A percentile compares a stretch with the other conserved stretches of the same genome.
Conservation (phyloP, 2,888 invertebrate genomes). For the Deilephila porcellus region DNA sequence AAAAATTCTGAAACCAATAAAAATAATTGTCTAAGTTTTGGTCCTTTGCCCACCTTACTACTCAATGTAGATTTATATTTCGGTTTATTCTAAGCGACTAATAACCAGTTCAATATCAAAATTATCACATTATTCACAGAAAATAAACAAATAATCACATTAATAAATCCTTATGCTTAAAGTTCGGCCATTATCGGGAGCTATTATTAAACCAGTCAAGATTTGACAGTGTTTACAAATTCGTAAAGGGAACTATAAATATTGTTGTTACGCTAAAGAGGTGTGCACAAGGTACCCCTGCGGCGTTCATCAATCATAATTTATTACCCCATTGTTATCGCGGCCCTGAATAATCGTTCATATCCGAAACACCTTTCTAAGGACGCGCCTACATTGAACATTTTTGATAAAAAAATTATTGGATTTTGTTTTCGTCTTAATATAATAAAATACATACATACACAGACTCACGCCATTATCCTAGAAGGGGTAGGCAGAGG, state of each 20-base stretch:
- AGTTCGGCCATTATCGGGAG: background rate
- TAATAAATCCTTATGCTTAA: background rate
- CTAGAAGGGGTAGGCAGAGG: too few relatives aligned
- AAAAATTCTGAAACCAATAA: too few relatives aligned
- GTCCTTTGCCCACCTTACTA: too few relatives aligned
- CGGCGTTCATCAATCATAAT: slow-evolving; percentile 81
- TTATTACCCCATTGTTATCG: slow-evolving; percentile 81
- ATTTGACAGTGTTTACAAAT: slow-evolving; percentile 25
- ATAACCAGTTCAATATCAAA: too few relatives aligned
- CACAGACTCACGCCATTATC: too few relatives aligned
- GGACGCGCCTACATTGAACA: slow-evolving; percentile 54
- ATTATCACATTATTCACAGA: too few relatives aligned
- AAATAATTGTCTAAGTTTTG: too few relatives aligned
- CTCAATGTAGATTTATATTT: too few relatives aligned
- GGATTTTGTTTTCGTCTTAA: background rate
- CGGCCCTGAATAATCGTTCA: slow-evolving; percentile 79
- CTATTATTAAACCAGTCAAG: slow-evolving; percentile 1
- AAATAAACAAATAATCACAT: background rate
- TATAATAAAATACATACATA: too few relatives aligned
- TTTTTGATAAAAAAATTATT: background rate
- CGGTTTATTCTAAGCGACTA: too few relatives aligned
- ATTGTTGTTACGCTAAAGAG: slow-evolving; percentile 69
- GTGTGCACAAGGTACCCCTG: slow-evolving; percentile 54
- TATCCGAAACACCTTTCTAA: slow-evolving; percentile 79
- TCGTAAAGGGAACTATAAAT: slow-evolving; percentile 51